Base-by-base conservation (phyloP, 1,140 invertebrate genomes). In the Plodia interpunctella region DNA sequence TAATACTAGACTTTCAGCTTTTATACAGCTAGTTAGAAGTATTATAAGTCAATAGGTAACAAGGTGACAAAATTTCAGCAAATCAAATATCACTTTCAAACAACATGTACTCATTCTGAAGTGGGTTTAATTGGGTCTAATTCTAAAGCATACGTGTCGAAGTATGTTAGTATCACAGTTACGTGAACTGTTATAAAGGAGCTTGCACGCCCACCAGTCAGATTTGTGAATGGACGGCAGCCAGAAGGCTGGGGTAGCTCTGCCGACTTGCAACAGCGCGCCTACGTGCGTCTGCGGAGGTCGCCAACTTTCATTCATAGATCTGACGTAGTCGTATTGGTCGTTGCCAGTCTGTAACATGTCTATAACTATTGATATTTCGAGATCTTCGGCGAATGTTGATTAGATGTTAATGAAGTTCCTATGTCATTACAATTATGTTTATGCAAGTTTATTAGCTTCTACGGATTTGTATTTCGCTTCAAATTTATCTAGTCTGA, bases 281-380 rank as follows among this genome's bases (percentile, higher is more conserved):
- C 83, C 86, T 75, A 87, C 83, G 80, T 74, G 49, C 64, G 51
- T 18, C 53, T 53, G 18, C 74, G 74, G 79, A 88, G 86, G 86
- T 80, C 86, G 77, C 73, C 83, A 86, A 87, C 86, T 87, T 88
- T 88, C 86, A 87, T 88, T 87, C 83, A 88, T 80, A 78, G 59
- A 59, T 63, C 65, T 59, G 69, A 55, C 63, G 60, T 55, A 53
- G 63, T 62, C 54, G 64, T 63, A 64, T 59, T 50, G n/a, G n/a
- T n/a, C n/a, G n/a, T n/a, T n/a, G 21, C 21, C 6, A 25, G 21
- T 25, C 21, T 25, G 21, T 25, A 25, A 25, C 21, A 38, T 59
- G 55, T 25, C 52, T 66, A 56, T 44, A 44, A 44, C 38, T 44
- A 44, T 44, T n/a, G 8, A 44, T 44, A 17, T 44, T 35, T 35